Evolutionary conservation across 2,113 vertebrate species (phyloP).

Genomic region (Otis tarda): DNA sequence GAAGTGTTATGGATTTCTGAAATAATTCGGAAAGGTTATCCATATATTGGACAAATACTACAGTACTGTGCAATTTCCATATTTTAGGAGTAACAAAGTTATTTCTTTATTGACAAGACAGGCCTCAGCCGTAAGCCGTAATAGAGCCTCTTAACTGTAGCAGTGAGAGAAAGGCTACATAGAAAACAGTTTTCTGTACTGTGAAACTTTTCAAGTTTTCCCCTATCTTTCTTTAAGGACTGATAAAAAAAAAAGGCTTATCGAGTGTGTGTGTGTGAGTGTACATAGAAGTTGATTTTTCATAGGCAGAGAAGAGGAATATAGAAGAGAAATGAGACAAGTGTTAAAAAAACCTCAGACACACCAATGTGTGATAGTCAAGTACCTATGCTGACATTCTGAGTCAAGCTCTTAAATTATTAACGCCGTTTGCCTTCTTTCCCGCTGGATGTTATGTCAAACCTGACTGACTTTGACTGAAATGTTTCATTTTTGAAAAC

Average conservation of each 20-base stretch:
- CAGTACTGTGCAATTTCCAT: background rate
- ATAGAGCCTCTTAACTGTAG: background rate
- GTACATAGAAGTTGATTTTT: background rate
- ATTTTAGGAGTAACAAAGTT: background rate
- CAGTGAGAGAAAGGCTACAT: background rate
- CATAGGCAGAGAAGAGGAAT: background rate
- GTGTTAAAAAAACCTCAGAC: background rate
- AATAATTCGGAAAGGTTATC: background rate
- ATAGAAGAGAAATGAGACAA: background rate
- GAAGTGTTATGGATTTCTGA: background rate
- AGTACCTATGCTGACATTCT: background rate
- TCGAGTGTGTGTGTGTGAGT: no score
- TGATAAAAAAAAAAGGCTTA: background rate
- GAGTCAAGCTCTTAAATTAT: conserved; percentile 29
- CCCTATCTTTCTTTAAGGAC: background rate
- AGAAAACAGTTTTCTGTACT: background rate
- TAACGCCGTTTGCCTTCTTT: background rate
- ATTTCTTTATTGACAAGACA: background rate
- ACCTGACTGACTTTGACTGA: conserved; percentile 15
- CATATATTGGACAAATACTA: background rate
- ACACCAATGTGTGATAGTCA: background rate
- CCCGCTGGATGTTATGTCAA: background rate
- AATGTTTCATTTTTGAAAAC: conserved; percentile 7
- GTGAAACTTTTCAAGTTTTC: background rate
- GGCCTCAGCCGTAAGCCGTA: background rate